Evolutionary conservation across 2,113 vertebrate species (phyloP).

Genomic region (Cebidichthys violaceus): DNA sequence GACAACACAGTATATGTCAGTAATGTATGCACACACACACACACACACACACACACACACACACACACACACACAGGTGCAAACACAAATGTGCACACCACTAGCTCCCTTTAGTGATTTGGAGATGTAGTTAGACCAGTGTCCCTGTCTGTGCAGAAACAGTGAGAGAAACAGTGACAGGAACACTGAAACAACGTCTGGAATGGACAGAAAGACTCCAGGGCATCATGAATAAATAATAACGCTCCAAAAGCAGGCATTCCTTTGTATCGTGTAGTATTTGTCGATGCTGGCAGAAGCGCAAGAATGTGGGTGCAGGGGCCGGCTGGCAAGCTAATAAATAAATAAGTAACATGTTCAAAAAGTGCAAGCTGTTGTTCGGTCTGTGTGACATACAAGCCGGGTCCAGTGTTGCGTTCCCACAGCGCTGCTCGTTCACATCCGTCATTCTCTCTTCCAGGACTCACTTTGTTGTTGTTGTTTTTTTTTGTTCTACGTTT

Average conservation of each 20-base stretch:
- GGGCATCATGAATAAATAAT: constrained; percentile 83
- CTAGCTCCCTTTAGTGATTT: constrained; percentile 32
- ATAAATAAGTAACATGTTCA: constrained; percentile 71
- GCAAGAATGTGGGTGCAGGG: constrained; percentile 57
- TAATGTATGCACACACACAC: not conserved
- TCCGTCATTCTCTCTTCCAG: constrained; percentile 26
- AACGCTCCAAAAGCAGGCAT: constrained; percentile 62
- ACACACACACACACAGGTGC: not conserved
- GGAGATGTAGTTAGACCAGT: constrained; percentile 54
- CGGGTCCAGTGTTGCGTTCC: constrained; percentile 25
- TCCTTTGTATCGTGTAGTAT: constrained; percentile 71
- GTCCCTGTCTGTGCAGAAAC: constrained; percentile 64
- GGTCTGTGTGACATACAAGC: constrained; percentile 58
- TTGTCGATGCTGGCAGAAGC: constrained; percentile 67
- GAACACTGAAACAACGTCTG: constrained; percentile 77
- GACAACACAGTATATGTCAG: constrained; percentile 14
- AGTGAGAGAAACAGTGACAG: constrained; percentile 65
- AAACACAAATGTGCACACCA: not conserved
- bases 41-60: not conserved
- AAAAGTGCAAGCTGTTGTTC: constrained; percentile 70
- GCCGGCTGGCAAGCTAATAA: constrained; percentile 69
- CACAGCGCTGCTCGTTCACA: constrained; percentile 29
- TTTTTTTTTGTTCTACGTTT: not conserved
- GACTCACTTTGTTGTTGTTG: constrained; percentile 4
- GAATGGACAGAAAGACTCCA: constrained; percentile 74